Conservation (phyloP, 1,140 invertebrate species). For the Tribolium madens region DNA sequence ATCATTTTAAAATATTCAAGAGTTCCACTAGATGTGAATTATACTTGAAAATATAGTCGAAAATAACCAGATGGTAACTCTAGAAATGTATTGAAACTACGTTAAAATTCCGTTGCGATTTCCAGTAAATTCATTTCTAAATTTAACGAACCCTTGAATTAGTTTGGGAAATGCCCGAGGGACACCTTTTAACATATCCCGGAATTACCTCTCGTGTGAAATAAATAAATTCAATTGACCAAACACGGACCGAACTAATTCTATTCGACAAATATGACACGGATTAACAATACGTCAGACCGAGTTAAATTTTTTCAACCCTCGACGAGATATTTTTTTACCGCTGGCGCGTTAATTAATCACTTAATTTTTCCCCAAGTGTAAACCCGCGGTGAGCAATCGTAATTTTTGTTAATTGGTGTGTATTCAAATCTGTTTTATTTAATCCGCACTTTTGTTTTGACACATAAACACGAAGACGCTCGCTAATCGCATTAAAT, state of each 20-base stretch:
- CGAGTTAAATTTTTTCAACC: neutral
- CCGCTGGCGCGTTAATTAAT: no score
- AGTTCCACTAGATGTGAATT: slow-evolving; percentile 5
- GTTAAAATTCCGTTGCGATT: slow-evolving; percentile 23
- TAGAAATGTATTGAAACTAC: neutral
- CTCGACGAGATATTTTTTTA: no score
- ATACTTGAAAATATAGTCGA: slow-evolving; percentile 6
- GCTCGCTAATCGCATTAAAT: neutral
- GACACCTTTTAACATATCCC: slow-evolving; percentile 38
- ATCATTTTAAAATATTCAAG: slow-evolving; percentile 26
- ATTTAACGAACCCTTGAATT: slow-evolving; percentile 30
- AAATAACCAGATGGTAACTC: slow-evolving; percentile 1
- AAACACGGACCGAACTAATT: slow-evolving; percentile 14
- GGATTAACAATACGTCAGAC: neutral
- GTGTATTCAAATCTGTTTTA: neutral
- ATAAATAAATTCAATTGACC: slow-evolving; percentile 45
- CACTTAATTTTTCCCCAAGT: no score
- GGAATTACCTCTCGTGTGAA: slow-evolving; percentile 40
- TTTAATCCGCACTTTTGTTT: no score
- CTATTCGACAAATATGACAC: neutral
- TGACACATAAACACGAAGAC: no score
- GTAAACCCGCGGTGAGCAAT: neutral
- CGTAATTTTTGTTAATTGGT: neutral
- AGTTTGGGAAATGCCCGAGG: slow-evolving; percentile 33
- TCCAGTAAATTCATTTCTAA: slow-evolving; percentile 35